A percentile compares a stretch with the other conserved stretches of the same genome.
Conservation (phyloP, 2,797 vertebrate species). For the Sorex maritimensis region DNA sequence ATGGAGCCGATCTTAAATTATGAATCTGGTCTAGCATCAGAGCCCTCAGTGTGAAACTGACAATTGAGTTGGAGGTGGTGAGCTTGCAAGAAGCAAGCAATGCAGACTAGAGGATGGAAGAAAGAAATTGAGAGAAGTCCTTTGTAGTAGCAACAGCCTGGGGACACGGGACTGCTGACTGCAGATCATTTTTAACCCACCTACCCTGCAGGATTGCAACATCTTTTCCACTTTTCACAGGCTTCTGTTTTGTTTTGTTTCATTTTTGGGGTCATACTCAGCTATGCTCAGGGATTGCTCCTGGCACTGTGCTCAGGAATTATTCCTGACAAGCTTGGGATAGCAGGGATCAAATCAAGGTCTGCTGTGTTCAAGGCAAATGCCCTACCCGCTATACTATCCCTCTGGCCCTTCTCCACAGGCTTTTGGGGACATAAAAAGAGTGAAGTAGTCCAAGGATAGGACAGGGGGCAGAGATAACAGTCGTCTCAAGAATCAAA, state of each 20-base stretch:
- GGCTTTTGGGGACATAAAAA: neutral
- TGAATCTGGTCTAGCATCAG: neutral
- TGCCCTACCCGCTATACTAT: too few species aligned
- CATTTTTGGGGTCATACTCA: too few species aligned
- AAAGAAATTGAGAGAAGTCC: neutral
- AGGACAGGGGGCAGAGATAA: accelerated
- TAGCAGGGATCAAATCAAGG: too few species aligned
- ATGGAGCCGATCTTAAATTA: neutral
- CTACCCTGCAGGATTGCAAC: neutral
- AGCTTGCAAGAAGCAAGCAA: neutral
- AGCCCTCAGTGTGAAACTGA: neutral
- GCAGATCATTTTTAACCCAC: neutral
- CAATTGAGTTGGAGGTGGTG: neutral
- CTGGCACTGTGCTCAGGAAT: too few species aligned
- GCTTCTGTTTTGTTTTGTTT: too few species aligned
- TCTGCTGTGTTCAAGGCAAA: too few species aligned
- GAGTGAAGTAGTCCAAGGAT: neutral
- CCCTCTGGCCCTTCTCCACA: neutral
- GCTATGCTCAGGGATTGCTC: too few species aligned
- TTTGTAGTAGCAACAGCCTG: neutral
- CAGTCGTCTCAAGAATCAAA: neutral
- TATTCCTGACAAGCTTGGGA: too few species aligned
- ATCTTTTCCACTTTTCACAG: neutral
- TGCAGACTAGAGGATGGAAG: neutral
- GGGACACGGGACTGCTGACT: neutral